These are phyloP conservation scores for Notolabrus celidotus DNA, from an alignment of 2,797 vertebrate species.

Conservation along the genomic window DNA sequence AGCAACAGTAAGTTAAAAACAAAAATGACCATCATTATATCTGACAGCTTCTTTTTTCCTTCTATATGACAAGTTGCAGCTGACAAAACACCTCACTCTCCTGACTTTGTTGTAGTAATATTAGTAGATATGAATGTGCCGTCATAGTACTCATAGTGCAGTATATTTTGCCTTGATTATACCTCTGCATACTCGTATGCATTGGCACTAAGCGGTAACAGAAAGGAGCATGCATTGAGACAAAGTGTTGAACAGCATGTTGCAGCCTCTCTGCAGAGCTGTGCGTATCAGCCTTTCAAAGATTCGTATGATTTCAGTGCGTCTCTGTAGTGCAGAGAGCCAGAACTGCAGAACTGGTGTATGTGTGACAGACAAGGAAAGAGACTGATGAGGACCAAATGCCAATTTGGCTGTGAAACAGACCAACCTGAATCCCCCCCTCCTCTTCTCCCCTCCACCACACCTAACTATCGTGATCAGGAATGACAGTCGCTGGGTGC, in stretches of 20 bases:
- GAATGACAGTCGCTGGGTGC: slow-evolving; percentile 60
- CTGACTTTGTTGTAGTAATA: too few relatives aligned
- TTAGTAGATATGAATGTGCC: too few relatives aligned
- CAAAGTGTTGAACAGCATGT: neutral
- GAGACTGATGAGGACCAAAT: slow-evolving; percentile 67
- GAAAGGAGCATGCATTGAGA: neutral
- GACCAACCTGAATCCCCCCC: slow-evolving; percentile 42
- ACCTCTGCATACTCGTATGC: too few relatives aligned
- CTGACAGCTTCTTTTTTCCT: too few relatives aligned
- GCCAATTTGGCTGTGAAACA: slow-evolving; percentile 68
- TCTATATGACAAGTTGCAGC: too few relatives aligned
- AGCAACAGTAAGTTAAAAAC: too few relatives aligned
- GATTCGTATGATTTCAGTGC: neutral
- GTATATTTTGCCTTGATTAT: too few relatives aligned
- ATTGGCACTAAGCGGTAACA: too few relatives aligned
- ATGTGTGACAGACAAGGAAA: slow-evolving; percentile 45
- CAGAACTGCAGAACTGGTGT: slow-evolving; percentile 7
- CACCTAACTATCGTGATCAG: slow-evolving; percentile 60
- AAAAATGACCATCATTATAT: too few relatives aligned
- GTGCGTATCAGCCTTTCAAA: slow-evolving; percentile 8
- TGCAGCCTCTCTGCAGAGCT: neutral
- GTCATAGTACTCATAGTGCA: too few relatives aligned
- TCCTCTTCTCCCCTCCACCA: neutral
- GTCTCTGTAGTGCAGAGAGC: slow-evolving; percentile 13
- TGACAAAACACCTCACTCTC: too few relatives aligned